Evolutionary conservation across 2,797 vertebrate genomes (phyloP), one percentile per base, ranked within the genome.

Genomic region (Fistularia tabacaria): DNA sequence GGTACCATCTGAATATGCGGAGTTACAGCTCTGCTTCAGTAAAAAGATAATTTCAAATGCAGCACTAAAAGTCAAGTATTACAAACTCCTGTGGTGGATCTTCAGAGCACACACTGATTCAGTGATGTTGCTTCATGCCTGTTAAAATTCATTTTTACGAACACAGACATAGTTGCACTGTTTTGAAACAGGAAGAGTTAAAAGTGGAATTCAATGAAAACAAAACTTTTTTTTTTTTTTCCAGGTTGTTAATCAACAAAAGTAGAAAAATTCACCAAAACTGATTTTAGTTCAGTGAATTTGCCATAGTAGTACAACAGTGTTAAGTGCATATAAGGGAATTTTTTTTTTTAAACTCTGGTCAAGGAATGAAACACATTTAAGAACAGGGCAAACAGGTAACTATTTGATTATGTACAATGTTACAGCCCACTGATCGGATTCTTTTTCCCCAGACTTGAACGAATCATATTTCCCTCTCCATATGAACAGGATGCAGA

Each of bases 11-110:
- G 38, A 79, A 74, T 83, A 71, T 15, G 62, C 62, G 83, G 49
- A 85, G 81, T 74, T 82, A 83, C 82, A 85, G 79, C 79, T 50
- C 81, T 75, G 77, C 68, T 68, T 58, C 7, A 25, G 13, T 48
- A 62, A 64, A 14, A 5, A 46, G 41, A 38, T 62, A 9, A 49
- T 71, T 71, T 71, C 13, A 59, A 73, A 80, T 44, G 57, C 67
- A 67, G 74, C 78, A 73, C 71, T 73, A 69, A 76, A 66, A 10
- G 36, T 53, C 57, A 49, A 36, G 57, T 13, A 36, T 76, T 54
- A 60, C 48, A 70, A 62, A 63, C 14, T 44, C 38, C 14, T 71
- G 80, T 83, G 85, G 86, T 82, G 81, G 73, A 66, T 80, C 60
- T 64, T 64, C 60, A 13, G 14, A 10, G 38, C 14, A 7, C 14